phyloP scores from a whole-genome alignment of 1,140 invertebrate species.

The Pachyrhynchus sulphureomaculatus region DNA sequence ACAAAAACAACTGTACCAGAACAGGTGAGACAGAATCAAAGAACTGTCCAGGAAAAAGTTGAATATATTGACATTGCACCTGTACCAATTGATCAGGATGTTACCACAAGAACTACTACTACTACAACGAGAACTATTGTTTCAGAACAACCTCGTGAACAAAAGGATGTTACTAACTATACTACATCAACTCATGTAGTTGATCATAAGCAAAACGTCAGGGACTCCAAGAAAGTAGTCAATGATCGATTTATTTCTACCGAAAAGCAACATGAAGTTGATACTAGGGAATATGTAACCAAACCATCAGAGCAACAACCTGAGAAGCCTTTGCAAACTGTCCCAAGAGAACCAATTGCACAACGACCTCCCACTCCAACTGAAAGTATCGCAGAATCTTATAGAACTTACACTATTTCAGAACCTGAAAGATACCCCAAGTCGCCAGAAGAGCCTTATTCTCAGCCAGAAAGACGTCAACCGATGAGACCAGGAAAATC shows the following conservation, averaged over 20 bases:
- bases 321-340: not conserved
- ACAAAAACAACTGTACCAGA: not conserved
- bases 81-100: not conserved
- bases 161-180: constrained; percentile 6
- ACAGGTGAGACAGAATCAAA: not conserved
- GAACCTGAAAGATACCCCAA: constrained; percentile 49
- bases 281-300: constrained; percentile 12
- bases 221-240: constrained; percentile 6
- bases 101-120: constrained; percentile 17
- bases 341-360: not conserved
- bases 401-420: not conserved
- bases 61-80: constrained; percentile 4
- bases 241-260: constrained; percentile 30
- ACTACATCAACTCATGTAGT: not conserved
- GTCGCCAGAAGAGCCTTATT: constrained; percentile 59
- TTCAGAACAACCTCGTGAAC: not conserved
- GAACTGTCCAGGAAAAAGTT: not conserved
- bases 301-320: not conserved
- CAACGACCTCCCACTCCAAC: not conserved
- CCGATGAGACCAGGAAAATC: constrained; percentile 40
- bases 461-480: constrained; percentile 34
- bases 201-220: constrained; percentile 12
- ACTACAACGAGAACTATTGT: constrained; percentile 11
- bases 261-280: constrained; percentile 32
- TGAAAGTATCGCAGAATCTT: constrained; percentile 35